These are phyloP conservation scores for Heliocidaris erythrogramma DNA, from an alignment of 35 echinoderm and acorn worm genomes.

Conservation along the genomic window DNA sequence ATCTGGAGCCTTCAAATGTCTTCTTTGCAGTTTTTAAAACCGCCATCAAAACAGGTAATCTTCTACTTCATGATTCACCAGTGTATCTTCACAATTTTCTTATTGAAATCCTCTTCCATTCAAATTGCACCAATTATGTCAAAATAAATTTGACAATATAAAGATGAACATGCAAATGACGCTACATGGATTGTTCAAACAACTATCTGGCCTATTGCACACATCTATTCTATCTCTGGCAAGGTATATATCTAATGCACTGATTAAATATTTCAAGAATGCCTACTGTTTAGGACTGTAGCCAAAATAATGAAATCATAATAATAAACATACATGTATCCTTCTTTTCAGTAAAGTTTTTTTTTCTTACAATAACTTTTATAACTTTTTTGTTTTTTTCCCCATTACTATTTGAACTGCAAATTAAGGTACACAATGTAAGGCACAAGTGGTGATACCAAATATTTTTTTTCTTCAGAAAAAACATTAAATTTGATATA, in stretches of 20 bases:
- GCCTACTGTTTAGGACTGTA: neutral
- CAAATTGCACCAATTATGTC: neutral
- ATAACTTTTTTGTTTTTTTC: neutral
- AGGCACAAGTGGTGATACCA: neutral
- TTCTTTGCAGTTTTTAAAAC: neutral
- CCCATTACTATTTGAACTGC: neutral
- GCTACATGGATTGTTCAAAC: neutral
- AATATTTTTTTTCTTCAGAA: neutral
- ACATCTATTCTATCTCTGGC: neutral
- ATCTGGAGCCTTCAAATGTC: neutral
- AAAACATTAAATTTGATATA: neutral
- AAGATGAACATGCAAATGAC: neutral
- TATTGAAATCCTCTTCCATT: neutral
- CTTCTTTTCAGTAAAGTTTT: neutral
- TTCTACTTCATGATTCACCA: neutral
- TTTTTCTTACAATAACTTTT: neutral
- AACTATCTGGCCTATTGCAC: neutral
- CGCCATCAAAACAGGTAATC: neutral
- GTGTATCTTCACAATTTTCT: neutral
- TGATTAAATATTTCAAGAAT: neutral
- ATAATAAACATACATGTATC: neutral
- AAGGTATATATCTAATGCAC: constrained; percentile 2
- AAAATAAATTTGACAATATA: neutral
- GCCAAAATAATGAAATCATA: neutral
- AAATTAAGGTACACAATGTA: neutral